Percentiles rank a stretch among this genome's conserved stretches.
Evolutionary conservation across 2,888 invertebrate species (phyloP).

Genomic region (Clepsis dumicolana): DNA sequence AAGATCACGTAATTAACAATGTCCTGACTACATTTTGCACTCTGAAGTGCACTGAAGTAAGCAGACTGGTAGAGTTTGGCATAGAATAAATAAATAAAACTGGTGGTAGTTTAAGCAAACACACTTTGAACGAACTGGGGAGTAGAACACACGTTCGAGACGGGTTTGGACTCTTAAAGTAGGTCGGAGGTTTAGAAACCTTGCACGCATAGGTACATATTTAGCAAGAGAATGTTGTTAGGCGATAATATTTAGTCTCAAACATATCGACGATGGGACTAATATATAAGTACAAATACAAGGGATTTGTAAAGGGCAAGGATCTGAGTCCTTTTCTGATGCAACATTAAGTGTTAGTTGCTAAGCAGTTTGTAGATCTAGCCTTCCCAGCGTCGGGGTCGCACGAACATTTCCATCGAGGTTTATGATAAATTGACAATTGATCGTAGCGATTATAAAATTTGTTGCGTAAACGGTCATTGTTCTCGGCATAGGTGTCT

Average conservation of each 20-base stretch:
- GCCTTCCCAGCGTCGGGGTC: constrained; percentile 10
- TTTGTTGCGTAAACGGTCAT: constrained; percentile 27
- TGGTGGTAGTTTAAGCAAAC: background rate
- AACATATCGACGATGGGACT: background rate
- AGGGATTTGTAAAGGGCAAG: background rate
- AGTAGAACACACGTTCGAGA: background rate
- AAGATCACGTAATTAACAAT: background rate
- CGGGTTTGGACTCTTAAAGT: background rate
- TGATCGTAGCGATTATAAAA: constrained; percentile 7
- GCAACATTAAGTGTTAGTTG: constrained; percentile 5
- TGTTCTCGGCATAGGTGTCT: constrained; percentile 21
- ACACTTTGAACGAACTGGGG: background rate
- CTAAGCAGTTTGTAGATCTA: constrained; percentile 8
- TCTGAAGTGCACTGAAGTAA: background rate
- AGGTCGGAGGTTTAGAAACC: background rate
- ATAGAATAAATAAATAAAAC: no score
- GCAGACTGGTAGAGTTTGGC: background rate
- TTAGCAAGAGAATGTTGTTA: background rate
- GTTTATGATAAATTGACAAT: constrained; percentile 16
- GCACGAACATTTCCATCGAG: constrained; percentile 22
- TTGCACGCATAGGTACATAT: background rate
- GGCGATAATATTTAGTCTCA: background rate
- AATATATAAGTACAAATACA: no score
- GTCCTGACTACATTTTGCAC: no score
- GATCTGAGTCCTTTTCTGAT: constrained; percentile 2